Conservation (phyloP, 1,140 invertebrate genomes). For the Zaprionus lachaisei region DNA sequence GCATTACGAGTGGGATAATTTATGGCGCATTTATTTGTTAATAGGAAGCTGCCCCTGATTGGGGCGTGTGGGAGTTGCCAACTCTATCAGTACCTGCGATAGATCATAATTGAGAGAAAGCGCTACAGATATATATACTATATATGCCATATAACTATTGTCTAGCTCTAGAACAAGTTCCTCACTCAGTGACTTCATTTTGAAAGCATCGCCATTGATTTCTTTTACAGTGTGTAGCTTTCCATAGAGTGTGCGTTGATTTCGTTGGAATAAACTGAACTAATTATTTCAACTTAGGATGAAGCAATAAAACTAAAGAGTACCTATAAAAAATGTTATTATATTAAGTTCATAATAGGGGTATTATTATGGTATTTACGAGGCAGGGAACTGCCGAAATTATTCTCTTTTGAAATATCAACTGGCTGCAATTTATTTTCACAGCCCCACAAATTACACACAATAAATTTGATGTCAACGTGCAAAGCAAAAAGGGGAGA, state of each 20-base stretch:
- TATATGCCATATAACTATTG: slow-evolving; percentile 2
- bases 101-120: slow-evolving; percentile 24
- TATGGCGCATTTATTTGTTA: slow-evolving; percentile 31
- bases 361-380: not conserved
- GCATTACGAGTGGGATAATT: slow-evolving; percentile 40
- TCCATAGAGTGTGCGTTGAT: not conserved
- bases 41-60: slow-evolving; percentile 1
- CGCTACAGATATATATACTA: not conserved
- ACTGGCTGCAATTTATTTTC: slow-evolving; percentile 52
- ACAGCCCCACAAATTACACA: slow-evolving; percentile 74
- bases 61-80: slow-evolving; percentile 35
- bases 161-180: not conserved
- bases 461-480: slow-evolving; percentile 78
- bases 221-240: not conserved
- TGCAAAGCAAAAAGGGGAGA: slow-evolving; percentile 22
- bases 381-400: not conserved
- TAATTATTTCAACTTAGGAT: not conserved
- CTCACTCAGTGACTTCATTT: not conserved
- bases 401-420: slow-evolving; percentile 12
- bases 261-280: not conserved
- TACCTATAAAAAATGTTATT: slow-evolving; percentile 9
- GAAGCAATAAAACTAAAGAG: not conserved
- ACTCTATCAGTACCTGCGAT: not conserved
- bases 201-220: slow-evolving; percentile 2
- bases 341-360: not conserved